Evolutionary conservation across 2,888 invertebrate genomes (phyloP).

Genomic region (Archaeoteleia sp.): DNA sequence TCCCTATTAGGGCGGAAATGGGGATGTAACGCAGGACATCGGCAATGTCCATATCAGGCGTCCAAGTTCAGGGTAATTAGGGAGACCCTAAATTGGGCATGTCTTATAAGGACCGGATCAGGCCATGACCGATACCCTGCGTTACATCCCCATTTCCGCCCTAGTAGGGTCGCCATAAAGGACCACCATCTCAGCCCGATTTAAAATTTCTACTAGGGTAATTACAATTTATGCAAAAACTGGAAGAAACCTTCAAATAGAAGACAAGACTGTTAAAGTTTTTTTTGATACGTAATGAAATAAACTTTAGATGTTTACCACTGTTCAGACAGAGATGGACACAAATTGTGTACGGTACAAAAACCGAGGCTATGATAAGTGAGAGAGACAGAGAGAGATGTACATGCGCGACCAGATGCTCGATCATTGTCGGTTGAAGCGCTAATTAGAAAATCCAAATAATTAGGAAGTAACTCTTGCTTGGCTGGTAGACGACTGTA

Average conservation of each 20-base stretch:
- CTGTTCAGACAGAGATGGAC: background rate
- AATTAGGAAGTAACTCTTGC: conserved; percentile 73
- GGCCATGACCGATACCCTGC: too few species aligned
- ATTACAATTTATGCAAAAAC: background rate
- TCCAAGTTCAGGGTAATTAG: too few species aligned
- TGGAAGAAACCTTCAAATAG: background rate
- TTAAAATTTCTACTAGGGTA: too few species aligned
- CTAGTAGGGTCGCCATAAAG: too few species aligned
- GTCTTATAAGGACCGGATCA: too few species aligned
- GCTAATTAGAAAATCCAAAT: conserved; percentile 74
- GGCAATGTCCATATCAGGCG: background rate
- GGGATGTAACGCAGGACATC: too few species aligned
- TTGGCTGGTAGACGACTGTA: conserved; percentile 51
- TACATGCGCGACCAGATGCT: conserved; percentile 8
- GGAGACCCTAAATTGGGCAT: too few species aligned
- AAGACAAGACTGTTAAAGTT: background rate
- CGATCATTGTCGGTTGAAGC: conserved; percentile 65
- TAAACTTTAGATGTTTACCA: background rate
- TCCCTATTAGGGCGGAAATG: too few species aligned
- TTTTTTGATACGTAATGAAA: background rate
- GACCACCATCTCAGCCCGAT: too few species aligned
- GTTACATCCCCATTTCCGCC: too few species aligned
- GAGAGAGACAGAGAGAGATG: conserved; percentile 11
- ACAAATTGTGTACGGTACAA: conserved; percentile 6
- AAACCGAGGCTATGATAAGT: conserved; percentile 50